phyloP scores from a whole-genome alignment of 1,140 invertebrate species.

The Drosophila santomea region DNA sequence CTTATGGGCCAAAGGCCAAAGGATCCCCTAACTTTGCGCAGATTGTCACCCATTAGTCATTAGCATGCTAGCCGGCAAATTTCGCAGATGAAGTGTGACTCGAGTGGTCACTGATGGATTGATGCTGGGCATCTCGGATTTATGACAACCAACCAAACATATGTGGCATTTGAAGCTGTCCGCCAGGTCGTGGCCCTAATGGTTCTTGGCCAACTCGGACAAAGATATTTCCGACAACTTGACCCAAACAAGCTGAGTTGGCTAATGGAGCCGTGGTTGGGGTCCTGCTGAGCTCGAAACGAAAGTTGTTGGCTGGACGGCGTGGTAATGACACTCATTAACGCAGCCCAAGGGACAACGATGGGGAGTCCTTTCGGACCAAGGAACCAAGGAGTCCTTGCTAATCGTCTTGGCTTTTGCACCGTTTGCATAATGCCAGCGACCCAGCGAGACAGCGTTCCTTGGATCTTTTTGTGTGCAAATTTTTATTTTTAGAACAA shows the following conservation, averaged over 20 bases:
- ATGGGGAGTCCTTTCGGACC: constrained; percentile 2
- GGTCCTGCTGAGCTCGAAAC: constrained; percentile 34
- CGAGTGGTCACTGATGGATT: constrained; percentile 57
- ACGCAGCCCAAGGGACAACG: constrained; percentile 50
- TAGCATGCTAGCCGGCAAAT: constrained; percentile 33
- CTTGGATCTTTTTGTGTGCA: constrained; percentile 55
- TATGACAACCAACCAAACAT: constrained; percentile 21
- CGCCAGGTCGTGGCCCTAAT: constrained; percentile 56
- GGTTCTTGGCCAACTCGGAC: constrained; percentile 42
- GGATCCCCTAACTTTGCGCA: constrained; percentile 18
- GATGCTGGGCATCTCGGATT: constrained; percentile 17
- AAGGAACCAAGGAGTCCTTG: constrained; percentile 6
- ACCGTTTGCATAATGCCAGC: constrained; percentile 67
- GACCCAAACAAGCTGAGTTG: constrained; percentile 23
- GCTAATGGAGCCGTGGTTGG: constrained; percentile 23
- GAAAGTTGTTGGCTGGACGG: constrained; percentile 60
- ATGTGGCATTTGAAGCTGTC: constrained; percentile 38
- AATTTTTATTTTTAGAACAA: constrained; percentile 66
- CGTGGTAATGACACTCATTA: constrained; percentile 78
- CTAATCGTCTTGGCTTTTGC: constrained; percentile 75
- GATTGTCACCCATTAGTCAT: constrained; percentile 75
- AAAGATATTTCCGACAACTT: constrained; percentile 35
- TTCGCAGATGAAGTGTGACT: constrained; percentile 33
- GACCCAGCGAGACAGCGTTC: constrained; percentile 22
- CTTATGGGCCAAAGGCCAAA: constrained; percentile 38